phyloP scores from a whole-genome alignment of 1,140 invertebrate species.

The Drosophila sp. region DNA sequence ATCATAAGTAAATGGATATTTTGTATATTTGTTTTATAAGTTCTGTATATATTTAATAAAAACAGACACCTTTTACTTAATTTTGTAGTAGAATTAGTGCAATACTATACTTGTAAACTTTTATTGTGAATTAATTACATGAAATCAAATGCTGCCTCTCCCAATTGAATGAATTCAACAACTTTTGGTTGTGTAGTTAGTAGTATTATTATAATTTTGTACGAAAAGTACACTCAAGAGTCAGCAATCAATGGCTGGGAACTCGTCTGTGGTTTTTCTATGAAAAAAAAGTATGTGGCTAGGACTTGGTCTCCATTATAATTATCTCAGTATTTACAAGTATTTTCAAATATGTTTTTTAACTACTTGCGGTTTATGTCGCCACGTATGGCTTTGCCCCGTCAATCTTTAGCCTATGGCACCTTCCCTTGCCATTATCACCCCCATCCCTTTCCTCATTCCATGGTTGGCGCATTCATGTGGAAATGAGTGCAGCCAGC shows the following conservation, averaged over 20 bases:
- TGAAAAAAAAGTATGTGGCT: neutral
- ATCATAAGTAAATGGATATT: too few species aligned
- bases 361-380: constrained; percentile 72
- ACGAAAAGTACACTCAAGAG: neutral
- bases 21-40: too few species aligned
- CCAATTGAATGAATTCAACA: neutral
- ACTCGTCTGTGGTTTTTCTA: neutral
- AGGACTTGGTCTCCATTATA: constrained; percentile 26
- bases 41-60: too few species aligned
- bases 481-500: constrained; percentile 77
- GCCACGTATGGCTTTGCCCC: constrained; percentile 32
- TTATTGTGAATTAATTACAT: too few species aligned
- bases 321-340: constrained; percentile 52
- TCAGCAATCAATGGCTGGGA: neutral
- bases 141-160: too few species aligned
- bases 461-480: constrained; percentile 69
- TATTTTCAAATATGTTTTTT: constrained; percentile 65
- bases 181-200: neutral
- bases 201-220: neutral
- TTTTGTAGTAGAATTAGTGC: too few species aligned
- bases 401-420: neutral
- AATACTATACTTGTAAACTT: too few species aligned
- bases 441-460: constrained; percentile 4
- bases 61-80: too few species aligned
- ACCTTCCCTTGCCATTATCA: constrained; percentile 13